Conservation (phyloP, 1,140 invertebrate genomes). For the Brachionus angularis region DNA sequence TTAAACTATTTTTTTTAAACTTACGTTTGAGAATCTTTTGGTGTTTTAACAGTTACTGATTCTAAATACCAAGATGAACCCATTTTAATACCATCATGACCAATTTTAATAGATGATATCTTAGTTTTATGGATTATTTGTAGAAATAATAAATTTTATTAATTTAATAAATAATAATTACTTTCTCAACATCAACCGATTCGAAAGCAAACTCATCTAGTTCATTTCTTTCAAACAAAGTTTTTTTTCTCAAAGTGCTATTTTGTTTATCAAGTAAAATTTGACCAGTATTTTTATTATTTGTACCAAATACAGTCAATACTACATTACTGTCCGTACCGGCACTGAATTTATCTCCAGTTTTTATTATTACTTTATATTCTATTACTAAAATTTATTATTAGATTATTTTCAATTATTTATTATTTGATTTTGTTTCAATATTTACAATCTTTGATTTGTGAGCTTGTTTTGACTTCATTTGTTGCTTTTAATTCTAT, state of each 20-base stretch:
- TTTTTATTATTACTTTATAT: too few species aligned
- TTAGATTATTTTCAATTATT: too few species aligned
- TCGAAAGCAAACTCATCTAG: constrained; percentile 56
- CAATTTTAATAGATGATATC: not conserved
- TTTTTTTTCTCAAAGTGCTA: too few species aligned
- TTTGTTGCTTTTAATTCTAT: too few species aligned
- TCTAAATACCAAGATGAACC: not conserved
- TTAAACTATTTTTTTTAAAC: too few species aligned
- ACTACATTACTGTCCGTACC: constrained; percentile 59
- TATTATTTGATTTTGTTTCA: too few species aligned
- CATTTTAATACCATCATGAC: not conserved
- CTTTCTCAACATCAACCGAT: constrained; percentile 54
- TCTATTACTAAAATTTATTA: too few species aligned
- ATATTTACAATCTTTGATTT: too few species aligned
- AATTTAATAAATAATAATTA: constrained; percentile 57
- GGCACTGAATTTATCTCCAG: constrained; percentile 56
- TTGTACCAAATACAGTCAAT: constrained; percentile 59
- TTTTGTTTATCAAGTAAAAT: too few species aligned
- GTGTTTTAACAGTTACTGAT: not conserved
- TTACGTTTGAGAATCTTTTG: too few species aligned
- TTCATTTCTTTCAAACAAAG: constrained; percentile 56
- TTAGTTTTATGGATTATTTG: not conserved
- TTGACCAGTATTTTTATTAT: too few species aligned
- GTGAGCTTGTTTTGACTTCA: too few species aligned
- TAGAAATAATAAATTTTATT: not conserved